Conservation (phyloP, 2,888 invertebrate genomes). For the Polydrusus pterygomalis region DNA sequence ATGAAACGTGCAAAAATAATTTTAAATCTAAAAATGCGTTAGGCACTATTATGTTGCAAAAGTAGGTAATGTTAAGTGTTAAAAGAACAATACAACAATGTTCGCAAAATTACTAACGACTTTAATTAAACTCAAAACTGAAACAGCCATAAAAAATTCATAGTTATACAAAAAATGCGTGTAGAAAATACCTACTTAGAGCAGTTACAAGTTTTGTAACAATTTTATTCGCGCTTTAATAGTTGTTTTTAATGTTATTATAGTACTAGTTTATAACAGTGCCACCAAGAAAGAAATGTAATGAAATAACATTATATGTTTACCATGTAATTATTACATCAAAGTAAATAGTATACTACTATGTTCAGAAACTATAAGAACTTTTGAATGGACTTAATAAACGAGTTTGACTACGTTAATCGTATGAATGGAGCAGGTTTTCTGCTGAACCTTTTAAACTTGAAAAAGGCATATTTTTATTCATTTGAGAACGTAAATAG, state of each 20-base stretch:
- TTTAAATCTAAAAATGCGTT: not conserved
- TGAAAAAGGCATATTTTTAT: slow-evolving; percentile 50
- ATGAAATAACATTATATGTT: slow-evolving; percentile 35
- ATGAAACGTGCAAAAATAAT: slow-evolving; percentile 6
- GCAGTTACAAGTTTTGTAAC: slow-evolving; percentile 25
- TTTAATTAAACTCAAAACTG: slow-evolving; percentile 18
- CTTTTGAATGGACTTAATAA: slow-evolving; percentile 55
- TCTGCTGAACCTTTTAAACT: slow-evolving; percentile 50
- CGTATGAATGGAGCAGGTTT: slow-evolving; percentile 54
- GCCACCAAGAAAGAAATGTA: slow-evolving; percentile 32
- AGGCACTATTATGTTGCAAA: slow-evolving; percentile 1
- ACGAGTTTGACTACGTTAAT: slow-evolving; percentile 53
- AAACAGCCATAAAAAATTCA: slow-evolving; percentile 28
- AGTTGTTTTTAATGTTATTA: slow-evolving; percentile 32
- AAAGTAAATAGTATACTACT: slow-evolving; percentile 50
- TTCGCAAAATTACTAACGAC: slow-evolving; percentile 1
- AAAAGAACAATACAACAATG: slow-evolving; percentile 1
- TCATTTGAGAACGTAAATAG: slow-evolving; percentile 31
- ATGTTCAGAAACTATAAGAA: slow-evolving; percentile 47
- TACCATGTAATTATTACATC: slow-evolving; percentile 53
- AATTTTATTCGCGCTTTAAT: slow-evolving; percentile 33
- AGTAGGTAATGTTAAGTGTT: slow-evolving; percentile 10
- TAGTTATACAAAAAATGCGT: slow-evolving; percentile 11
- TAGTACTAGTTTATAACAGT: slow-evolving; percentile 36
- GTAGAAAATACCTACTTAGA: slow-evolving; percentile 26